A percentile compares a stretch with the other conserved stretches of the same genome.
Conservation (phyloP, 2,113 vertebrate genomes). For the Platysteira castanea region DNA sequence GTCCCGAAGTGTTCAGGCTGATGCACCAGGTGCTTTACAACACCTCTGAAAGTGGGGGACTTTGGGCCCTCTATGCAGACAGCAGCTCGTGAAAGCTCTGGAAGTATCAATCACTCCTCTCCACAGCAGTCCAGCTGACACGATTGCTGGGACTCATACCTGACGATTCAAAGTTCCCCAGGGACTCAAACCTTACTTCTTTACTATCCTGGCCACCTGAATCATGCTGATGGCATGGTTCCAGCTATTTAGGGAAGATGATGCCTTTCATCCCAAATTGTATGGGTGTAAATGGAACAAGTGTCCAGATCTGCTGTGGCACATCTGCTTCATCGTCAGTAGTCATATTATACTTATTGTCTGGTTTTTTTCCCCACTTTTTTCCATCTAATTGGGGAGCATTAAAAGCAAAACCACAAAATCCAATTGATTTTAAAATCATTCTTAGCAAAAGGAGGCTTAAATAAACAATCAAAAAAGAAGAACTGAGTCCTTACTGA, state of each 20-base stretch:
- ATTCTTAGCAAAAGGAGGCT: neutral
- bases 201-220: neutral
- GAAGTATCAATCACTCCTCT: neutral
- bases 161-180: neutral
- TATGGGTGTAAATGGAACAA: neutral
- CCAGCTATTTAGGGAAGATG: neutral
- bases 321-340: neutral
- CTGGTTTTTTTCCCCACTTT: neutral
- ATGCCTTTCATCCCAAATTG: neutral
- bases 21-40: neutral
- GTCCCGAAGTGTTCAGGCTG: neutral
- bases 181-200: neutral
- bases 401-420: neutral
- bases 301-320: neutral
- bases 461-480: neutral
- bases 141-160: accelerated
- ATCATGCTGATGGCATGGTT: neutral
- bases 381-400: neutral
- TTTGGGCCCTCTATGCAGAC: neutral
- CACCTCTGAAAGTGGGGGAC: neutral
- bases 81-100: neutral
- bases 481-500: neutral
- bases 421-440: neutral
- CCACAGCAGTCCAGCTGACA: neutral
- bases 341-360: neutral